A percentile compares a stretch with the other conserved stretches of the same genome.
Conservation (phyloP, 2,113 vertebrate species). For the Tiliqua scincoides region DNA sequence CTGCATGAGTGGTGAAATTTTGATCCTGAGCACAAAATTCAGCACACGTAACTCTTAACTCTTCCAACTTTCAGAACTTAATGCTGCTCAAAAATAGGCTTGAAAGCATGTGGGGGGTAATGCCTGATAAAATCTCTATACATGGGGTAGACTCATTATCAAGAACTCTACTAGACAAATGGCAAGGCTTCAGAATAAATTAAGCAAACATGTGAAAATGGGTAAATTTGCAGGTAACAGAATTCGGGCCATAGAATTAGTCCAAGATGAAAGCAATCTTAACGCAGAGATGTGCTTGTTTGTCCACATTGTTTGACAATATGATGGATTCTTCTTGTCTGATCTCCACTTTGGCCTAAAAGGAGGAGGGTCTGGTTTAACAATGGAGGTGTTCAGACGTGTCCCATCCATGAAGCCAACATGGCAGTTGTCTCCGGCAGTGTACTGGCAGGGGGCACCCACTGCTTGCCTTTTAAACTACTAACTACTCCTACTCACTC, state of each 20-base stretch:
- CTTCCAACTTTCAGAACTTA: not conserved
- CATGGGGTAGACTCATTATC: not conserved
- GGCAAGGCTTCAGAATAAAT: not conserved
- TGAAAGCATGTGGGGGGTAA: no score
- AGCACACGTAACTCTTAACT: not conserved
- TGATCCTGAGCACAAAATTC: not conserved
- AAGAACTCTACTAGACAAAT: not conserved
- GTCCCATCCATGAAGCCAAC: no score
- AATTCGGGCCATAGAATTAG: not conserved
- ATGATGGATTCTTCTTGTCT: no score
- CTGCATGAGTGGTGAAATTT: not conserved
- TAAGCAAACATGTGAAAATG: not conserved
- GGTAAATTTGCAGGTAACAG: not conserved
- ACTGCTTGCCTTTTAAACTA: no score
- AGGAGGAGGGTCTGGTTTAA: not conserved
- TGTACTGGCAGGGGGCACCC: no score
- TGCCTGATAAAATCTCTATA: no score
- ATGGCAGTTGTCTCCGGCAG: no score
- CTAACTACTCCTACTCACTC: no score
- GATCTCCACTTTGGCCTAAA: no score
- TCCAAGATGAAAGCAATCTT: not conserved
- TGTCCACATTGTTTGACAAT: not conserved
- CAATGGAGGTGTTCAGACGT: not conserved
- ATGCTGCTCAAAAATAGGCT: no score
- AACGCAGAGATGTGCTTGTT: not conserved